Evolutionary conservation across 1,140 invertebrate species (phyloP), one percentile per base, ranked within the genome.

Genomic region (Drosophila setifemur): DNA sequence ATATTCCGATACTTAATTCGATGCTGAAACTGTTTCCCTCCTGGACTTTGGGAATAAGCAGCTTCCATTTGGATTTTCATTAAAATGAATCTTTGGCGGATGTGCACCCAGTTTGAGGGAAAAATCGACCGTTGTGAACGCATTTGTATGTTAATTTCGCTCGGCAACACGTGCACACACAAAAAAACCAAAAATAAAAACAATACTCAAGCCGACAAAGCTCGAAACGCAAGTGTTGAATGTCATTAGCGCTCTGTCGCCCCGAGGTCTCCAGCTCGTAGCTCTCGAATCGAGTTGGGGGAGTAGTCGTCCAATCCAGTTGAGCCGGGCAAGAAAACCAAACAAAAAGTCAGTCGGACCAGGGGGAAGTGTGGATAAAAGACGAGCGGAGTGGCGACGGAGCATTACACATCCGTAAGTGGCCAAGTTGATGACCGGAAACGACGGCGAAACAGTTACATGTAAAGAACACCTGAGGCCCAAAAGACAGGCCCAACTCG

Each of bases 211-310:
- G 8, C 57, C 57, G 57, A 58, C 57, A 61, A 61, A 77, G 60
- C 52, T 33, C 52, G 19, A 50, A 29, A 54, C 43, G 49, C 73
- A 67, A 74, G 69, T 79, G 74, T 57, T 79, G 79, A 78, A 75
- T 79, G 81, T 86, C 74, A 85, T 85, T 85, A 85, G 66, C 66
- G 50, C 52, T 63, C 73, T 85, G 79, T 83, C 79, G 79, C 79
- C 79, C 66, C 61, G 39, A 42, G 79, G 54, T 74, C 73, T 83
- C 16, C 40, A 29, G 35, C 29, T 53, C 53, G 11, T 26, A 68
- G 43, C 23, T 16, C 14, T n/a, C 39, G 31, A 35, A 6, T 31
- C 28, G 18, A 31, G 54, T 63, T 66, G 48, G 55, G 52, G 48
- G 43, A 81, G 69, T n/a, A n/a, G n/a, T n/a, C n/a, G n/a, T 72